Evolutionary conservation across 2,113 vertebrate species (phyloP).

Genomic region (Callithrix jacchus): DNA sequence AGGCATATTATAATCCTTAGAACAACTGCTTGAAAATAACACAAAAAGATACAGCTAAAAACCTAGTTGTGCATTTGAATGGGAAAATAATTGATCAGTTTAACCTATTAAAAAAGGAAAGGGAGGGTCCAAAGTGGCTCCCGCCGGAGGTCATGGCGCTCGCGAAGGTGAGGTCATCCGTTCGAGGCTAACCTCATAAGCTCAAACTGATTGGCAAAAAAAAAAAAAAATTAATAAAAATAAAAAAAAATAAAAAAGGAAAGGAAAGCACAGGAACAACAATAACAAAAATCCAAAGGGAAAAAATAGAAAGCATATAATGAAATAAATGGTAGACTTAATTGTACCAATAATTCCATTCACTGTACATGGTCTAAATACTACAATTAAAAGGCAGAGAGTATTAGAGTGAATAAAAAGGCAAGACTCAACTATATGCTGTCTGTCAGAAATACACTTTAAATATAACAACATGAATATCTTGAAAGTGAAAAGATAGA

Average conservation of each 20-base stretch:
- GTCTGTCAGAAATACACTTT: neutral
- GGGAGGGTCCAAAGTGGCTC: too few relatives aligned
- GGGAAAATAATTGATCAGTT: neutral
- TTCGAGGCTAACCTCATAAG: too few relatives aligned
- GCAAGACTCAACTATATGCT: neutral
- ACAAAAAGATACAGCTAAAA: neutral
- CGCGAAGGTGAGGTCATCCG: too few relatives aligned
- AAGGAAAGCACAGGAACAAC: neutral
- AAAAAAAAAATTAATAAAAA: too few relatives aligned
- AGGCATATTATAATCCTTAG: neutral
- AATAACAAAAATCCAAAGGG: neutral
- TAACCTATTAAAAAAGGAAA: neutral
- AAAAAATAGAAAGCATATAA: neutral
- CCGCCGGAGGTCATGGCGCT: too few relatives aligned
- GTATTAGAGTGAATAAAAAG: neutral
- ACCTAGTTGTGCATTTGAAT: neutral
- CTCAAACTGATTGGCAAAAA: too few relatives aligned
- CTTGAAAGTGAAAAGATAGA: neutral
- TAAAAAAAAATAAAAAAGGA: neutral
- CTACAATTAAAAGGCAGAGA: neutral
- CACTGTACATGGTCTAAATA: neutral
- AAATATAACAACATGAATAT: neutral
- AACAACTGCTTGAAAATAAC: neutral
- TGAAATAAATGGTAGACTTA: constrained; percentile 8
- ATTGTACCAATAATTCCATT: neutral